Evolutionary conservation across 2,113 vertebrate species (phyloP).

Genomic region (Actenoides lindsayi): DNA sequence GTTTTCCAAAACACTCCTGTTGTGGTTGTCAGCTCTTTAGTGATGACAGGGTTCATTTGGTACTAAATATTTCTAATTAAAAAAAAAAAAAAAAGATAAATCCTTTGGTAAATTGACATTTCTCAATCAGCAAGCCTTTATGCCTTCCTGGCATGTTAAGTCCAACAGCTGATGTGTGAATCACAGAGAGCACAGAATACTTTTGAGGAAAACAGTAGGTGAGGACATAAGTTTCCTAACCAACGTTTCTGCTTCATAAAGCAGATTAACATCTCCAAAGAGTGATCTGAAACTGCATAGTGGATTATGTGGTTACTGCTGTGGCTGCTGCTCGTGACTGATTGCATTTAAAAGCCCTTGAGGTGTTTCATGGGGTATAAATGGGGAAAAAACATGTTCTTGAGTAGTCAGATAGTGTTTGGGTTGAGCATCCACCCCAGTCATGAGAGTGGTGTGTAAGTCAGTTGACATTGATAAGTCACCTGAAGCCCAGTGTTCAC

Average conservation of each 20-base stretch:
- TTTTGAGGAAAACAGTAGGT: neutral
- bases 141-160: neutral
- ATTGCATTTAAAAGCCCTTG: neutral
- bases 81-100: neutral
- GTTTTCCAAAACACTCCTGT: neutral
- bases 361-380: neutral
- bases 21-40: neutral
- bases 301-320: neutral
- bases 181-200: neutral
- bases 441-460: fast-evolving
- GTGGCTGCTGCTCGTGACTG: neutral
- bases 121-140: neutral
- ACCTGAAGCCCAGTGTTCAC: fast-evolving
- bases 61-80: neutral
- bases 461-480: neutral
- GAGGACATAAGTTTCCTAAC: neutral
- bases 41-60: fast-evolving
- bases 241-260: neutral
- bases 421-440: neutral
- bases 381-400: neutral
- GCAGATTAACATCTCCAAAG: neutral
- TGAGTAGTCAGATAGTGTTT: neutral
- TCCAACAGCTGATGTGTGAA: neutral
- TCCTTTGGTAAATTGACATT: neutral
- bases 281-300: neutral